Base-by-base conservation (phyloP, 2,113 vertebrate genomes). In the Hemiscyllium ocellatum region DNA sequence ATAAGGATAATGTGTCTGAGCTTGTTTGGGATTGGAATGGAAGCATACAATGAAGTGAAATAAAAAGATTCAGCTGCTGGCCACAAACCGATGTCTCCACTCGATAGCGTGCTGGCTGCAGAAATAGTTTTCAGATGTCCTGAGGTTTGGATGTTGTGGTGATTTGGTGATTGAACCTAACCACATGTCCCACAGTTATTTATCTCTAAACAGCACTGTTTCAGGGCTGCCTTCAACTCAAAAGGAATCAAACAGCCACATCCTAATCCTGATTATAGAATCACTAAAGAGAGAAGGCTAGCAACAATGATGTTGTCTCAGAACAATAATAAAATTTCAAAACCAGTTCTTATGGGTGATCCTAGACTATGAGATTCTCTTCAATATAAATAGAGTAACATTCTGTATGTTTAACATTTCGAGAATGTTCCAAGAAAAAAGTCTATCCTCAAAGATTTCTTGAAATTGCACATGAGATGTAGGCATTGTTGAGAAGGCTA, bases 141-240 rank as follows among this genome's bases (percentile, higher is more conserved):
- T 91, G 13, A 91, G 5, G 13, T 91, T 91, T 29, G 86, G 37
- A 52, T 86, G 37, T 42, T 8, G 42, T 87, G 85, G 13, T 90
- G 50, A 61, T 56, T 56, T 15, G 52, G 26, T 90, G 29, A 90
- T 29, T 15, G 24, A 15, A 29, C 24, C 50, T 56, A 61, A 61
- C 26, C 87, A 90, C 87, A 91, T 19, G 26, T 91, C 52, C 29
- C 87, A 91, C 87, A n/a, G 87, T 91, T 91, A 61, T 29, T 33
- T 56, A 61, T 91, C 13, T 91, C 29, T 91, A 56, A n/a, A 17
- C 56, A n/a, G 33, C 26, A 91, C 15, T 91, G 56, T 13, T 65
- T 91, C 87, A 91, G 87, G 87, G 87, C 56, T 91, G 13, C n/a
- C 29, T 91, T n/a, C 56, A 65, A 91, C 0, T 91, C 56, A 65